Base-by-base conservation (phyloP, 2,113 vertebrate genomes). In the Brachyistius frenatus region DNA sequence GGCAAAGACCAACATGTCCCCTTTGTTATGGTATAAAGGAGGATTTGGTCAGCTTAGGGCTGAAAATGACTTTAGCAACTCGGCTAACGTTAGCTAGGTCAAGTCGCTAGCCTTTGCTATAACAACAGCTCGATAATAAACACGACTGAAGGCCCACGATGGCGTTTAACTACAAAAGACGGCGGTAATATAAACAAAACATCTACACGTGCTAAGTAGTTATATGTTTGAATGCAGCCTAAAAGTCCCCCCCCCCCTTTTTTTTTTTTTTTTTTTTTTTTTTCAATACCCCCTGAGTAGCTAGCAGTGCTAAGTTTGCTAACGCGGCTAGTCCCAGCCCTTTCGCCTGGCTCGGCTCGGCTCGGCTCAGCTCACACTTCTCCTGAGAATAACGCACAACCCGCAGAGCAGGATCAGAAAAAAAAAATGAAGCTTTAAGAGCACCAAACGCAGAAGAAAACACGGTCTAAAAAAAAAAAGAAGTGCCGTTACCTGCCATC, bases 401-500 rank as follows among this genome's bases (percentile, higher is more conserved):
- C 23, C 47, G 46, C 0, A 4, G 36, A 50, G 5, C 7, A 7
- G 0, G 1, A 6, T 5, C 2, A 7, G 1, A 50, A 10, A 7
- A 32, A 1, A 0, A 5, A 3, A 52, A 35, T 1, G 0, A 4
- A 0, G 2, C 8, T 13, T 32, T 3, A 7, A 0, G 10, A 46
- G 2, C 57, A 0, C 14, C 14, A 49, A 6, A 6, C 73, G 63
- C 3, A 7, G 3, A 69, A 84, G 30, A 85, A 83, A 78, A 75
- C 8, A 88, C 3, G 71, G 44, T 85, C 86, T 78, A 37, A 81
- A 82, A 88, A 23, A 23, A 23, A 23, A 23, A 23, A 23, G 23
- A 23, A 87, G 90, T 89, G 58, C 72, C 83, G 69, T 91, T 83
- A 92, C 94, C 92, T 91, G 95, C 96, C 96, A 96, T 97, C 94